Percentiles rank a stretch among this genome's conserved stretches.
phyloP scores from a whole-genome alignment of 2,888 invertebrate species.

The Atethmia centrago region DNA sequence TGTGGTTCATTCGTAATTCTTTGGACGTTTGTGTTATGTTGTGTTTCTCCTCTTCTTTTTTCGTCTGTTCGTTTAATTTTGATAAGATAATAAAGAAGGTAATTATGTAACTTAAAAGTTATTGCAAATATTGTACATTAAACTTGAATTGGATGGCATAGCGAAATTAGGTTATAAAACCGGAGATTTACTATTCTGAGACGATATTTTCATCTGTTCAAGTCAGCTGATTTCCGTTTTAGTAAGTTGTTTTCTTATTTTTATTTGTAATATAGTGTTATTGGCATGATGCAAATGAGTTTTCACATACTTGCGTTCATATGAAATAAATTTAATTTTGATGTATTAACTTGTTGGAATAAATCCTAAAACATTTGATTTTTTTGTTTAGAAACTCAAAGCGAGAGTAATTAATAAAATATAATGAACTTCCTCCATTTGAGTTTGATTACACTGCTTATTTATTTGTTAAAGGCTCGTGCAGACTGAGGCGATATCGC shows the following conservation, averaged over 20 bases:
- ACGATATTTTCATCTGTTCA: constrained; percentile 27
- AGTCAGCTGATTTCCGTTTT: constrained; percentile 64
- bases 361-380: neutral
- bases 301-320: neutral
- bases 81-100: constrained; percentile 55
- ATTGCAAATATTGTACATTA: constrained; percentile 21
- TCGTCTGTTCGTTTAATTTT: constrained; percentile 44
- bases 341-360: neutral
- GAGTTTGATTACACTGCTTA: neutral
- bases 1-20: constrained; percentile 42
- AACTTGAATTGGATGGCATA: constrained; percentile 19
- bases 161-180: constrained; percentile 19
- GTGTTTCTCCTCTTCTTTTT: constrained; percentile 35
- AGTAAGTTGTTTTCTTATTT: constrained; percentile 48
- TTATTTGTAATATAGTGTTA: neutral
- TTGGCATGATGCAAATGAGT: neutral
- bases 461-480: neutral
- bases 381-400: neutral
- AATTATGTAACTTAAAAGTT: constrained; percentile 56
- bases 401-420: neutral
- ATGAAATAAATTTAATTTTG: neutral
- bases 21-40: neutral
- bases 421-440: neutral
- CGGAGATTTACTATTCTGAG: constrained; percentile 24
- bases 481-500: too few species aligned